Percentiles rank a stretch among this genome's conserved stretches.
Evolutionary conservation across 2,797 vertebrate species (phyloP).

Genomic region (Gymnodraco acuticeps): DNA sequence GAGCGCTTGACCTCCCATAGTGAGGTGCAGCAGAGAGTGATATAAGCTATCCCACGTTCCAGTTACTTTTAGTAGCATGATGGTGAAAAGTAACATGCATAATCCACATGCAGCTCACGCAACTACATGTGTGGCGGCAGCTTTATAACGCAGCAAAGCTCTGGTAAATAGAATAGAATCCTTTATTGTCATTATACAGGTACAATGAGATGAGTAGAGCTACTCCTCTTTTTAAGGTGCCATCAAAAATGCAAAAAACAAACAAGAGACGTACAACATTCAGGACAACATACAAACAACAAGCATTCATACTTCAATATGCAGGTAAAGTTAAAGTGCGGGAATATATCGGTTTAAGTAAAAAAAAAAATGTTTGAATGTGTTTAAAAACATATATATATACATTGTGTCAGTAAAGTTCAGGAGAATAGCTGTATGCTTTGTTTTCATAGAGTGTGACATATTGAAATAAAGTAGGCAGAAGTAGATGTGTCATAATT

Average conservation of each 20-base stretch:
- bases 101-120: constrained; percentile 13
- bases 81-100: neutral
- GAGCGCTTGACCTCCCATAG: constrained; percentile 9
- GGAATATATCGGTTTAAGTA: too few species aligned
- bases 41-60: constrained; percentile 14
- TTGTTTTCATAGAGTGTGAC: constrained; percentile 13
- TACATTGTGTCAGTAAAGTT: neutral
- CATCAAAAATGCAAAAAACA: too few species aligned
- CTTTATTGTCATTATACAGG: too few species aligned
- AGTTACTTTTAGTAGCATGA: constrained; percentile 16
- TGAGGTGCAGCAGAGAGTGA: constrained; percentile 4
- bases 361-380: too few species aligned
- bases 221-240: too few species aligned
- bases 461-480: constrained; percentile 27
- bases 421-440: neutral
- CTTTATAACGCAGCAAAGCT: constrained; percentile 4
- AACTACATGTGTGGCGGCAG: neutral
- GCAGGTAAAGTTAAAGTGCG: too few species aligned
- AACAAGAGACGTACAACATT: too few species aligned
- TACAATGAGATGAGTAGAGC: too few species aligned
- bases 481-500: constrained; percentile 11
- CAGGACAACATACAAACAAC: too few species aligned
- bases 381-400: too few species aligned
- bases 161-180: neutral
- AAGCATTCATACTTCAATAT: too few species aligned